Evolutionary conservation across 1,140 invertebrate genomes (phyloP).

Genomic region (Anastrepha obliqua): DNA sequence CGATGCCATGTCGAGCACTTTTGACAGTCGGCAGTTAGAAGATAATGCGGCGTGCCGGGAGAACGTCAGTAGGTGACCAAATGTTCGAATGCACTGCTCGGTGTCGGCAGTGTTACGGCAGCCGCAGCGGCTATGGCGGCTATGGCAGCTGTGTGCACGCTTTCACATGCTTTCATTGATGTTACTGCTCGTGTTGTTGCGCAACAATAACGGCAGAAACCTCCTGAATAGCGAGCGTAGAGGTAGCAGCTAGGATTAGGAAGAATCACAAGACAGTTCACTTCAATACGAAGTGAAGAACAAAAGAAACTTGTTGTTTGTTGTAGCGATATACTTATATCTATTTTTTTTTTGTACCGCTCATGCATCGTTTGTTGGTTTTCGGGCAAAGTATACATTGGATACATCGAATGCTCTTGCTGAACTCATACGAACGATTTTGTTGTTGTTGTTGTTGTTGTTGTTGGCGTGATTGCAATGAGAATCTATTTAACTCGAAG

Average conservation of each 20-base stretch:
- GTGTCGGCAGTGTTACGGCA: not conserved
- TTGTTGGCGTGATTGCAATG: not conserved
- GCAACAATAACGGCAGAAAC: slow-evolving; percentile 6
- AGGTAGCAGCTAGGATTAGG: not conserved
- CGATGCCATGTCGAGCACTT: slow-evolving; percentile 39
- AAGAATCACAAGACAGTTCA: not conserved
- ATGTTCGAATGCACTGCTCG: not conserved
- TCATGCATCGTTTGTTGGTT: slow-evolving; percentile 10
- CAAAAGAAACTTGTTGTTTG: not conserved
- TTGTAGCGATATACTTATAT: not conserved
- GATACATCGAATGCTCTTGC: slow-evolving; percentile 17
- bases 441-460: too few species aligned
- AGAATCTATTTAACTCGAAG: not conserved
- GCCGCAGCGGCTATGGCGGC: not conserved
- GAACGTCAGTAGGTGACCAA: not conserved
- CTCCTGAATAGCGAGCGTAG: not conserved
- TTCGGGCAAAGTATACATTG: slow-evolving; percentile 12
- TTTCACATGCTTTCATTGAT: slow-evolving; percentile 46
- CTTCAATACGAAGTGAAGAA: not conserved
- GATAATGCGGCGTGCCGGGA: not conserved
- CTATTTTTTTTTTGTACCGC: not conserved
- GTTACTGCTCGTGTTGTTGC: not conserved
- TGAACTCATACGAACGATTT: not conserved
- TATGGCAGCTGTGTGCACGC: not conserved
- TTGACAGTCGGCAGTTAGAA: slow-evolving; percentile 34